Base-by-base conservation (phyloP, 92 coral and sea anemone species). In the Micromussa lordhowensis region DNA sequence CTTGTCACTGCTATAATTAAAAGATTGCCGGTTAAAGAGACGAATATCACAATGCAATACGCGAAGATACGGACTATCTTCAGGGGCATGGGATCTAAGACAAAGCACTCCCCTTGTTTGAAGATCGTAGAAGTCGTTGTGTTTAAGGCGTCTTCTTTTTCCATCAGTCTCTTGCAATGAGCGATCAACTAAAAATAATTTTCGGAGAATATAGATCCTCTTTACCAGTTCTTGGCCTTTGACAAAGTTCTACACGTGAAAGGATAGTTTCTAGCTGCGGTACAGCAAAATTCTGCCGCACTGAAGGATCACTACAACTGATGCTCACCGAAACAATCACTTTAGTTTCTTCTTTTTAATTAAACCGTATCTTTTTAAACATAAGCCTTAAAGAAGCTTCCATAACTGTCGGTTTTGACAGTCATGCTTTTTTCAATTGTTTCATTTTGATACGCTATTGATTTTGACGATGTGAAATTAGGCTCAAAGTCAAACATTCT, bases 21-120 rank as follows among this genome's bases (percentile, higher is more conserved):
- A 26, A 80, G 17, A 79, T 94, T 94, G 11, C 94, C 96, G 30
- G 83, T 34, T 36, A 91, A 74, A 29, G 96, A 94, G 44, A 94
- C 63, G 0, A 80, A 82, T 38, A 94, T 91, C 28, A 94, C 74
- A 15, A 86, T 29, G 31, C 85, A 59, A 74, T 94, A 94, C 0
- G 90, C 89, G 16, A 77, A 54, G 28, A 89, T 82, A 12, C 94
- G 91, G 58, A 55, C 34, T 30, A 87, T 72, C 55, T 88, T 82
- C 11, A 91, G 5, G 6, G 73, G 19, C 26, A 38, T 38, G 19
- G 93, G 19, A 32, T 91, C 93, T 19, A 18, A 8, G 32, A 34
- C 51, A 70, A 91, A 91, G 68, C 93, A 91, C 53, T 49, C 84
- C 10, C 55, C 58, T 28, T 79, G 85, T 40, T 72, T n/a, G 17